phyloP scores from a whole-genome alignment of 2,888 invertebrate species.

The Lasioglossum malachurum region DNA sequence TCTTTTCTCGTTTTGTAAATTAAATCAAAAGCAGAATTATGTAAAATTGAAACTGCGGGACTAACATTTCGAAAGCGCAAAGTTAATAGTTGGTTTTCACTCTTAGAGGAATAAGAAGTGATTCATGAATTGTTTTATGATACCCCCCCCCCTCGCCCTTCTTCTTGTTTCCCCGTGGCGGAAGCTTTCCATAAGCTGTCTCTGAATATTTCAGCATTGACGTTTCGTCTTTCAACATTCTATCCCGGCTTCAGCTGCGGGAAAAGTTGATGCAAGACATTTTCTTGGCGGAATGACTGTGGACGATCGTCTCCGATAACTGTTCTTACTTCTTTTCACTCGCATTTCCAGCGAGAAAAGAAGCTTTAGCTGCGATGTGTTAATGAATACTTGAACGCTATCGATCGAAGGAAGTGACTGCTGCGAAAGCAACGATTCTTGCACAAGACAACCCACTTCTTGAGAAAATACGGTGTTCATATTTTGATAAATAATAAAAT shows the following conservation, averaged over 20 bases:
- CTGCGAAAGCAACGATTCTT: not conserved
- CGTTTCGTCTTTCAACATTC: not conserved
- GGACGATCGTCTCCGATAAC: not conserved
- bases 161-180: not conserved
- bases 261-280: not conserved
- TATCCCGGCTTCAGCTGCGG: not conserved
- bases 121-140: slow-evolving; percentile 21
- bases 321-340: not conserved
- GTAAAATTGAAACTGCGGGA: not conserved
- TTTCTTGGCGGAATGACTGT: not conserved
- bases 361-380: slow-evolving; percentile 14
- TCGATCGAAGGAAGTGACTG: slow-evolving; percentile 17
- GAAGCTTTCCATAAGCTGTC: not conserved
- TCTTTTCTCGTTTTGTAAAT: not conserved
- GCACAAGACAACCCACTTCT: not conserved
- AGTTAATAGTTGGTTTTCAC: not conserved
- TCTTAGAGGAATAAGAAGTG: not conserved
- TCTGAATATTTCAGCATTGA: not conserved
- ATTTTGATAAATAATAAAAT: not conserved
- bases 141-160: not conserved
- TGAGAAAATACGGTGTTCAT: not conserved
- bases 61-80: not conserved
- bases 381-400: slow-evolving; percentile 29
- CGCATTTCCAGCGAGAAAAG: not conserved
- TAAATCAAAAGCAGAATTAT: not conserved